Base-by-base conservation (phyloP, 2,113 vertebrate species). In the Istiophorus platypterus region DNA sequence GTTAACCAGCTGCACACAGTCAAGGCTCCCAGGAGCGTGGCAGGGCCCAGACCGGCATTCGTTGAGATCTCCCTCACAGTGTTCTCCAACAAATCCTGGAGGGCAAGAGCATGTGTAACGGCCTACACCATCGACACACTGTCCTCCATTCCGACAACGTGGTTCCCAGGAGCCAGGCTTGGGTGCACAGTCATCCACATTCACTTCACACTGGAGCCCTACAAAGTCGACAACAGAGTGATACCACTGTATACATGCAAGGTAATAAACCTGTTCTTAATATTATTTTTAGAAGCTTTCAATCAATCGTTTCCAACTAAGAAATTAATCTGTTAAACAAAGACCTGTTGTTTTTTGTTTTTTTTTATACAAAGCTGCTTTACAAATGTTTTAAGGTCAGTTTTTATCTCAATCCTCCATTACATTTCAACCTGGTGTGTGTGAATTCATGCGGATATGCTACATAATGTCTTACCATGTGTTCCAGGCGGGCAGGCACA, bases 11-110 rank as follows among this genome's bases (percentile, higher is more conserved):
- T 98, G 97, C 6, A 97, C 88, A 47, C 98, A 99, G 93, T 99
- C 97, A 29, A 97, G 94, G 81, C 95, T 98, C 27, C 98, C 97
- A 1, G 93, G 88, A 0, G 93, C 29, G 75, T 94, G 94, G 89
- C 98, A 99, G 4, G 98, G 97, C 51, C 54, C 94, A n/a, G 97
- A 96, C 2, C 95, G 94, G 80, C 98, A 99, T 83, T 99, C 97
- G 0, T 99, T 99, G 77, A 98, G 95, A 86, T 99, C 97, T 0
- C 98, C 98, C 81, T 99, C 97, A 0, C 98, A 99, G 62, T 96
- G 95, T 70, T 97, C 96, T 1, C 98, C 98, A 0, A 96, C 96
- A 20, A 97, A 99, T 66, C 98, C 98, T 0, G 96, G 94, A 9
- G 94, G 94, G 39, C 98, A 99, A 51, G 87, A 78, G 54, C 98